These are phyloP conservation scores for Marmota flaviventris DNA, from an alignment of 2,113 vertebrate species.

Conservation along the genomic window DNA sequence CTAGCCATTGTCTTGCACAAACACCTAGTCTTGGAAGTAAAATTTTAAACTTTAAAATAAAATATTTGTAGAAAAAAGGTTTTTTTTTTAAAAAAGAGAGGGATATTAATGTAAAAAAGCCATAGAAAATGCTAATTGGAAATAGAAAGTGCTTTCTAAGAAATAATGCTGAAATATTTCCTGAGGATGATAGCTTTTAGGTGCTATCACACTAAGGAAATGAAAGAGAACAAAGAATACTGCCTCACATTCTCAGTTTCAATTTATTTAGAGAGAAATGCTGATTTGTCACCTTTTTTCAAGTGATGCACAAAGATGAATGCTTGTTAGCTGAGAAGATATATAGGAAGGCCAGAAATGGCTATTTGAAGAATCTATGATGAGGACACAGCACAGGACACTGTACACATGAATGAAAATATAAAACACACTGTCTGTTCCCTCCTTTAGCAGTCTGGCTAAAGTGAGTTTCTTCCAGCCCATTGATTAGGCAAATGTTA, in stretches of 20 bases:
- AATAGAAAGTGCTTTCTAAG: not conserved
- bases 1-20: not conserved
- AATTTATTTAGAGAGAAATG: constrained; percentile 73
- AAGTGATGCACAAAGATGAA: constrained; percentile 42
- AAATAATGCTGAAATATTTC: not conserved
- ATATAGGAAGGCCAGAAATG: constrained; percentile 51
- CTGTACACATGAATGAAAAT: constrained; percentile 60
- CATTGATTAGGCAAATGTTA: constrained; percentile 82
- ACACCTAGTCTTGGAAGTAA: not conserved
- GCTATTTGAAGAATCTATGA: constrained; percentile 54
- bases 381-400: constrained; percentile 36
- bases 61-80: not conserved
- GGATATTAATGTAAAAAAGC: not conserved
- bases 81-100: not conserved
- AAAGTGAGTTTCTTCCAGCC: constrained; percentile 70
- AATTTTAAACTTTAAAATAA: constrained; percentile 21
- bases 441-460: constrained; percentile 74
- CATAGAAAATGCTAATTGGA: not conserved
- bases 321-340: constrained; percentile 47
- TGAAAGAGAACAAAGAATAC: not conserved
- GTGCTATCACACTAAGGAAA: not conserved
- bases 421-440: constrained; percentile 71
- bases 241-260: not conserved
- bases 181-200: not conserved
- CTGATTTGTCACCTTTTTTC: constrained; percentile 59